Evolutionary conservation across 2,797 vertebrate genomes (phyloP).

Genomic region (Arctocebus calabarensis): DNA sequence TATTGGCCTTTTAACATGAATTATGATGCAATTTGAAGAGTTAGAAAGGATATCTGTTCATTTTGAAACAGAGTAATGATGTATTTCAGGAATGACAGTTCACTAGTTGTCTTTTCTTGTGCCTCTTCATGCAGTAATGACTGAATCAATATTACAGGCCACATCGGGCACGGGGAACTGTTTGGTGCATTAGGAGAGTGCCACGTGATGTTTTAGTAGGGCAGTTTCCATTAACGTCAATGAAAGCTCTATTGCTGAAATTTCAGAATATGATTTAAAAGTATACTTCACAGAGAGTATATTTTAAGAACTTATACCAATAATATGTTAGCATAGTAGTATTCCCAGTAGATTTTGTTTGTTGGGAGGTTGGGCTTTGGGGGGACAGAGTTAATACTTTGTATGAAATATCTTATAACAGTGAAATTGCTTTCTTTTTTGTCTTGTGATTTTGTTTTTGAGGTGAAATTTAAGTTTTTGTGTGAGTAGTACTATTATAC

Average conservation of each 20-base stretch:
- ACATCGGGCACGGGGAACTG: not conserved
- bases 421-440: too few relatives aligned
- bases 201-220: not conserved
- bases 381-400: too few relatives aligned
- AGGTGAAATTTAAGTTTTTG: too few relatives aligned
- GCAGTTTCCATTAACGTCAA: slow-evolving; percentile 16
- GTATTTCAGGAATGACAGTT: not conserved
- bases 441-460: too few relatives aligned
- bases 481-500: too few relatives aligned
- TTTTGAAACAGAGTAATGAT: not conserved
- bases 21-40: slow-evolving; percentile 13
- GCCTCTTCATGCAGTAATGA: not conserved
- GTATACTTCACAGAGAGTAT: not conserved
- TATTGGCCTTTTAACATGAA: not conserved
- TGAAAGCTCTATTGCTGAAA: not conserved
- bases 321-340: too few relatives aligned
- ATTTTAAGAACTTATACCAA: slow-evolving; percentile 21
- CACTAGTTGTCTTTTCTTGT: not conserved
- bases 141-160: not conserved
- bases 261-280: slow-evolving; percentile 46
- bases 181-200: not conserved
- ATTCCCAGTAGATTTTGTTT: too few relatives aligned
- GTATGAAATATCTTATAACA: too few relatives aligned
- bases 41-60: not conserved
- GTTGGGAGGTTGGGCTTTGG: too few relatives aligned